A percentile compares a stretch with the other conserved stretches of the same genome.
These are phyloP conservation scores for Chrysogorgia sp. DNA, from an alignment of 92 coral and sea anemone species.

Conservation along the genomic window DNA sequence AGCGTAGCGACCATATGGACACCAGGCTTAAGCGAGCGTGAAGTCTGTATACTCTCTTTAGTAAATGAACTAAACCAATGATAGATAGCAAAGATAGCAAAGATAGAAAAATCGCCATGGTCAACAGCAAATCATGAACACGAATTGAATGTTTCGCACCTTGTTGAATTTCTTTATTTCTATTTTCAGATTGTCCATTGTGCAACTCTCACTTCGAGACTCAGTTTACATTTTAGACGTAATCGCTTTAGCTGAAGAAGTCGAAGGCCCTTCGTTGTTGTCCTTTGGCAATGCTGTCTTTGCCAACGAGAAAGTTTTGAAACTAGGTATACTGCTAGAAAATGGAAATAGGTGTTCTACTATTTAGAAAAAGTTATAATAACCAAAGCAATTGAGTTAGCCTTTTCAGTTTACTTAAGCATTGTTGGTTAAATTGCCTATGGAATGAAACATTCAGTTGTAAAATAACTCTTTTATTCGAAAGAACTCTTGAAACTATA, in stretches of 20 bases:
- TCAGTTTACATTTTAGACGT: slow-evolving; percentile 84
- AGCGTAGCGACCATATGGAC: no score
- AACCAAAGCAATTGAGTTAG: neutral
- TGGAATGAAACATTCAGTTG: neutral
- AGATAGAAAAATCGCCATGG: no score
- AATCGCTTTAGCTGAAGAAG: slow-evolving; percentile 70
- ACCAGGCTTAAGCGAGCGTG: no score
- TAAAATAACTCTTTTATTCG: no score
- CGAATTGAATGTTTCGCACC: neutral
- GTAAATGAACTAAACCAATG: no score
- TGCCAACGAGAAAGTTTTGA: slow-evolving; percentile 78
- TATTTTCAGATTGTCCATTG: slow-evolving; percentile 75
- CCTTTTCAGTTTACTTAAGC: neutral
- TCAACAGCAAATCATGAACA: no score
- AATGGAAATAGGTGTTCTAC: no score
- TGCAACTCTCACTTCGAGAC: slow-evolving; percentile 81
- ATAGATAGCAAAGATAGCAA: no score
- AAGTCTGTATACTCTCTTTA: no score
- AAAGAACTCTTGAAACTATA: no score
- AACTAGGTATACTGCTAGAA: slow-evolving; percentile 64
- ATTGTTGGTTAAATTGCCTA: no score
- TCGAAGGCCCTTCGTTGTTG: slow-evolving; percentile 57
- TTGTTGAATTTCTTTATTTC: neutral
- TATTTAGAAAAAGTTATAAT: no score
- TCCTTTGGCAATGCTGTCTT: slow-evolving; percentile 75